Evolutionary conservation across 2,888 invertebrate species (phyloP).

Genomic region (Rhimphoctona megacephalus): DNA sequence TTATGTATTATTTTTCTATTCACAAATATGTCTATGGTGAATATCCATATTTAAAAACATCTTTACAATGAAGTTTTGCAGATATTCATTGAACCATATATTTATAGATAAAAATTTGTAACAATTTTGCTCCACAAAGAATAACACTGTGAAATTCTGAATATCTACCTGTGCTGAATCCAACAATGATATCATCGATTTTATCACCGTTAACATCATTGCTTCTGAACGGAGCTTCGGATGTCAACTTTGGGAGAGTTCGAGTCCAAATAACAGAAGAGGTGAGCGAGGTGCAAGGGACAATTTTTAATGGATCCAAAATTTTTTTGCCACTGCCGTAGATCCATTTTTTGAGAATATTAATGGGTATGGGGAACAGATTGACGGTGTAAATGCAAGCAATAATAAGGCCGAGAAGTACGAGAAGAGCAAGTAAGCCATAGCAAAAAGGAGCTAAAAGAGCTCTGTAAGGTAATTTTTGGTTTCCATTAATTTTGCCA

Average conservation of each 20-base stretch:
- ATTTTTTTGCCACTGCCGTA: conserved; percentile 73
- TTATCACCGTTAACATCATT: conserved; percentile 91
- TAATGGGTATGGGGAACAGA: conserved; percentile 88
- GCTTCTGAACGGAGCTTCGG: conserved; percentile 90
- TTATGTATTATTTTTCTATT: no score
- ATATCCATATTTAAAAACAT: no score
- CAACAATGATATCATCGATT: conserved; percentile 90
- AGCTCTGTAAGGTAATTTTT: conserved; percentile 86
- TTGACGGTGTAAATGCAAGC: conserved; percentile 88
- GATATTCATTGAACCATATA: not conserved
- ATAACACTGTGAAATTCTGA: conserved; percentile 43
- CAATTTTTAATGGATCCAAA: conserved; percentile 80
- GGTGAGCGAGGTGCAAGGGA: conserved; percentile 88
- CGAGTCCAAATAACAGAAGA: conserved; percentile 88
- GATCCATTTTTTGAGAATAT: conserved; percentile 88
- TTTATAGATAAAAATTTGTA: not conserved
- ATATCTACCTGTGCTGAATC: conserved; percentile 90
- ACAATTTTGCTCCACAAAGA: not conserved
- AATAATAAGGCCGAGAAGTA: conserved; percentile 87
- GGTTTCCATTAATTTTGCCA: conserved; percentile 85
- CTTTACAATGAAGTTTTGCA: not conserved
- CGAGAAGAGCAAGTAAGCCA: conserved; percentile 87
- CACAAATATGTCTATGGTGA: no score
- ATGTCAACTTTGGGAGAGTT: conserved; percentile 89
- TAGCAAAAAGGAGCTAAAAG: conserved; percentile 89